Base-by-base conservation (phyloP, 2,888 invertebrate species). In the Brassicogethes aeneus region DNA sequence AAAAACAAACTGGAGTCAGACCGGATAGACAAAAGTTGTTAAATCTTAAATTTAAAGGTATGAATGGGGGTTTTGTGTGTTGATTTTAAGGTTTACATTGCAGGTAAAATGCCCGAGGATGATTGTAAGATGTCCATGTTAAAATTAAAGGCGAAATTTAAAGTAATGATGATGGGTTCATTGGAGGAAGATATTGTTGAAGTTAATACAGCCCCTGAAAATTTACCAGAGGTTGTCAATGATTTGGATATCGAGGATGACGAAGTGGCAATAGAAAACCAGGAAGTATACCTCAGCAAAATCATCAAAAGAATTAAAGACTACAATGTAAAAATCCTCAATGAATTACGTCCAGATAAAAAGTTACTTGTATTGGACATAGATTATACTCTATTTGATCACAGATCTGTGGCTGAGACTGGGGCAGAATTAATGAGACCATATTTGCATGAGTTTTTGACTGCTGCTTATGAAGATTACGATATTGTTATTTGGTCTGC, bases 401-500 rank as follows among this genome's bases (percentile, higher is more conserved):
- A 96, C 64, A 81, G 87, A 66, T 95, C 95, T 17, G 79, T 85
- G 1, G 96, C 94, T 1, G 92, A 95, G 66, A 82, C 83, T 48
- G 82, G 81, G 68, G 59, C 56, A 13, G 93, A 96, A 66, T 67
- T 96, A 39, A 96, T 95, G 94, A 74, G 96, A 45, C 96, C 96
- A 0, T 94, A 80, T 65, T 76, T 96, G 17, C 96, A 97, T 62
- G 95, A 96, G 65, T 96, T 96, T 67, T 73, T 96, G 1, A 83
- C 85, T 1, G 75, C 82, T 1, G 88, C 91, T 0, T 93, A 93
- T 59, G 79, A 82, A 61, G 74, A 92, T 68, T 96, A 95, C 56
- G 96, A 96, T 59, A 95, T 96, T 51, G 94, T 91, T 1, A 95
- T 97, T 51, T 97, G 96, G 96, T 96, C 96, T 2, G 96, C 96